Percentiles rank a stretch among this genome's conserved stretches.
Evolutionary conservation across 2,888 invertebrate species (phyloP).

Genomic region (Aspidiotus destructor): DNA sequence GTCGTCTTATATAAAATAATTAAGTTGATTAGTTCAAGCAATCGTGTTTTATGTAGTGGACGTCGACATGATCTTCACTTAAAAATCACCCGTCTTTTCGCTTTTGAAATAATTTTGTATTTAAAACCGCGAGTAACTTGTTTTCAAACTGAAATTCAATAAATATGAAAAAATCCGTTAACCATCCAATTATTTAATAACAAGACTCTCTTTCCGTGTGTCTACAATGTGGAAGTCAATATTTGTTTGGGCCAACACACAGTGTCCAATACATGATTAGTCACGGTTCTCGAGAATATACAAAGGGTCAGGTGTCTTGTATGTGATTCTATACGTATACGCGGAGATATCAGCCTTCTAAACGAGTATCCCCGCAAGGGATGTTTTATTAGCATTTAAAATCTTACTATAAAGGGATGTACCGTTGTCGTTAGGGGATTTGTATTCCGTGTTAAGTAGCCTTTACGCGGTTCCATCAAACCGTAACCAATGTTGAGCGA

Average conservation of each 20-base stretch:
- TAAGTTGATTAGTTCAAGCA: too few species aligned
- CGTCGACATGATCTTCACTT: too few species aligned
- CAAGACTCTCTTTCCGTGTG: slow-evolving; percentile 14
- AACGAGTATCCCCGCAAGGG: slow-evolving; percentile 22
- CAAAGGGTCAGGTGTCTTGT: slow-evolving; percentile 28
- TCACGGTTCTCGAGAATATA: slow-evolving; percentile 12
- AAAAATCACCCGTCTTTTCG: too few species aligned
- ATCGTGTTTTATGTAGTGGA: too few species aligned
- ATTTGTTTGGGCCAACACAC: slow-evolving; percentile 23
- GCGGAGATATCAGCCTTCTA: background rate
- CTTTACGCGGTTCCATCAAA: slow-evolving; percentile 21
- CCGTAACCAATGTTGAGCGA: slow-evolving; percentile 15
- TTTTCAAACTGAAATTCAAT: slow-evolving; percentile 17
- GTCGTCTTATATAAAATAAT: too few species aligned
- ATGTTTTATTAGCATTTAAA: slow-evolving; percentile 31
- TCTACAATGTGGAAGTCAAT: slow-evolving; percentile 20
- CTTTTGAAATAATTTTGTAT: background rate
- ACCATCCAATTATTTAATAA: slow-evolving; percentile 13
- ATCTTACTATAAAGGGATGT: slow-evolving; percentile 16
- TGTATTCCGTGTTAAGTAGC: slow-evolving; percentile 11
- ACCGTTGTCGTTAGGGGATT: background rate
- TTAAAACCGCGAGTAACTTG: background rate
- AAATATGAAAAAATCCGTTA: slow-evolving; percentile 28
- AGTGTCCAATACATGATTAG: slow-evolving; percentile 10
- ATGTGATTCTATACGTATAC: background rate